Evolutionary conservation across 2,888 invertebrate genomes (phyloP).

Genomic region (Nymphalis c-album): DNA sequence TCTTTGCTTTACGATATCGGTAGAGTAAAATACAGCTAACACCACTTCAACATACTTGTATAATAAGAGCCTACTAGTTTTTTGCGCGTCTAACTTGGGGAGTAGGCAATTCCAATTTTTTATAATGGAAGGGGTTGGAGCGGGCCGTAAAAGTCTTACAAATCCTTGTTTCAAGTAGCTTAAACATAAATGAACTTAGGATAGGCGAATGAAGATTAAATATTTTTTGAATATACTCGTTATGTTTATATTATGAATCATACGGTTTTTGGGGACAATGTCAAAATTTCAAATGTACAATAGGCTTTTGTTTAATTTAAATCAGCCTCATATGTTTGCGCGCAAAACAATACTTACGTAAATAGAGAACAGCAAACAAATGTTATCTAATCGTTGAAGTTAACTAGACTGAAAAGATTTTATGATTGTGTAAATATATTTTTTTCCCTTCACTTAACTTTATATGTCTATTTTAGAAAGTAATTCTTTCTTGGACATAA

Average conservation of each 20-base stretch:
- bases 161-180: no score
- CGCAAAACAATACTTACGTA: slow-evolving; percentile 32
- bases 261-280: not conserved
- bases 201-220: no score
- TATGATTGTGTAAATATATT: slow-evolving; percentile 40
- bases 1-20: not conserved
- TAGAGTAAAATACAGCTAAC: no score
- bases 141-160: no score
- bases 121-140: no score
- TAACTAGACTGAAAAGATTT: slow-evolving; percentile 63
- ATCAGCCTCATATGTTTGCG: slow-evolving; percentile 11
- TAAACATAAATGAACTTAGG: no score
- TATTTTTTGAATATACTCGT: not conserved
- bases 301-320: not conserved
- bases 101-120: no score
- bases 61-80: no score
- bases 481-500: not conserved
- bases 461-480: slow-evolving; percentile 9
- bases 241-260: not conserved
- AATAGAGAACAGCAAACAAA: slow-evolving; percentile 38
- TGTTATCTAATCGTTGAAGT: slow-evolving; percentile 52
- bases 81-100: no score
- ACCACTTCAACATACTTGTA: no score
- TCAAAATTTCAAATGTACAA: not conserved
- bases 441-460: slow-evolving; percentile 17